Percentiles rank a stretch among this genome's conserved stretches.
phyloP scores from a whole-genome alignment of 2,888 invertebrate genomes.

The Danaus chrysippus region DNA sequence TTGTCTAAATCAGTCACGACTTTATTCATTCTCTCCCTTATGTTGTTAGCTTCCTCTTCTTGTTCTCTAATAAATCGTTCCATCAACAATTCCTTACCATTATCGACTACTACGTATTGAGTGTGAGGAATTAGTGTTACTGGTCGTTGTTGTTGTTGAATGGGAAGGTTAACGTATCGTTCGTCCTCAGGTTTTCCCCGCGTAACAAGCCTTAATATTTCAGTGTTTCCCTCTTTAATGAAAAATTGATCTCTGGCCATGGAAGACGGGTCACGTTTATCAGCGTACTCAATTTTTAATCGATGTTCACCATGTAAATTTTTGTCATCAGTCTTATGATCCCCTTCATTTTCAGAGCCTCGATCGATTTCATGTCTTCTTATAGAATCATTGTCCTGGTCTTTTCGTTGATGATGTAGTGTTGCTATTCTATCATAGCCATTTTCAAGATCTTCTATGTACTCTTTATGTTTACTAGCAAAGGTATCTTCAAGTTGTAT shows the following conservation, averaged over 20 bases:
- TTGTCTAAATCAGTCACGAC: constrained; percentile 67
- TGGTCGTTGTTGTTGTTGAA: constrained; percentile 73
- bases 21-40: constrained; percentile 72
- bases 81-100: constrained; percentile 91
- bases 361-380: constrained; percentile 87
- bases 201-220: constrained; percentile 88
- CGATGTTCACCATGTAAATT: constrained; percentile 48
- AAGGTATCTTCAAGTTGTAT: constrained; percentile 74
- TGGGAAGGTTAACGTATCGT: constrained; percentile 78
- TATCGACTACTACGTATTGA: constrained; percentile 83
- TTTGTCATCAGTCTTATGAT: constrained; percentile 66
- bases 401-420: constrained; percentile 67
- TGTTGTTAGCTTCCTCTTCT: constrained; percentile 81
- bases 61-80: constrained; percentile 91
- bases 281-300: constrained; percentile 51
- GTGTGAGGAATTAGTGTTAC: constrained; percentile 78
- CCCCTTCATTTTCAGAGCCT: constrained; percentile 82
- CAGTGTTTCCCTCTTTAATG: constrained; percentile 91
- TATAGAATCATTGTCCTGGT: constrained; percentile 85
- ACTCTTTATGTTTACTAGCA: constrained; percentile 75
- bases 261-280: constrained; percentile 55
- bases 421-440: constrained; percentile 76
- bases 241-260: constrained; percentile 85
- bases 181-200: constrained; percentile 84
- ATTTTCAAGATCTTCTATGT: constrained; percentile 80